These are phyloP conservation scores for Otolemur garnettii DNA, from an alignment of 2,113 vertebrate species.

Conservation along the genomic window DNA sequence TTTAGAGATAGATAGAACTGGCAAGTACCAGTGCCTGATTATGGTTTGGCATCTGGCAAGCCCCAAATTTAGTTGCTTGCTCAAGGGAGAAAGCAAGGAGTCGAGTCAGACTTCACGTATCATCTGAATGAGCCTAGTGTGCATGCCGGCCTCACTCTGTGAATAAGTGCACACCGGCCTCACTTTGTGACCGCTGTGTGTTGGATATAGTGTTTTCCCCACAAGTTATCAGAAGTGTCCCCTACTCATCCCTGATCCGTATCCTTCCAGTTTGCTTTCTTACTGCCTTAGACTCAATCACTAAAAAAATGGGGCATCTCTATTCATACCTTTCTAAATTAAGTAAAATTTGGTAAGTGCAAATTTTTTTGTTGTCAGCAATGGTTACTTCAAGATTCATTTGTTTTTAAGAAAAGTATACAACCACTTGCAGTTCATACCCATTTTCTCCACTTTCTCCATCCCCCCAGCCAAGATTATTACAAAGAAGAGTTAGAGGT, in stretches of 20 bases:
- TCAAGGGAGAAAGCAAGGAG: neutral
- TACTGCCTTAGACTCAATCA: neutral
- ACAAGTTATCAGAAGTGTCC: neutral
- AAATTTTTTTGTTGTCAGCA: conserved; percentile 1
- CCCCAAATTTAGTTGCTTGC: neutral
- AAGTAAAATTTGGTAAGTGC: neutral
- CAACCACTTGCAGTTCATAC: neutral
- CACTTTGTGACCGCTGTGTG: neutral
- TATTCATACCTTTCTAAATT: conserved; percentile 27
- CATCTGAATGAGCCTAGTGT: neutral
- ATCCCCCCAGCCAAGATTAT: neutral
- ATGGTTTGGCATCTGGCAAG: neutral
- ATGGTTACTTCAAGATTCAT: neutral
- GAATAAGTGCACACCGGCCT: neutral
- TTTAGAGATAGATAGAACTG: neutral
- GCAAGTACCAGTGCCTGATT: neutral
- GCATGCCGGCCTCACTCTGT: neutral
- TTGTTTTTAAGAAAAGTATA: neutral
- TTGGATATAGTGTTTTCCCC: neutral
- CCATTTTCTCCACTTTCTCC: conserved; percentile 21
- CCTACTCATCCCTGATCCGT: neutral
- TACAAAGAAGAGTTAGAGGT: neutral
- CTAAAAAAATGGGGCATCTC: neutral
- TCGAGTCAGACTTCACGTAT: neutral
- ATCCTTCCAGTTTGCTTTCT: neutral